Conservation (phyloP, 2,797 vertebrate genomes). For the Monodelphis domestica region DNA sequence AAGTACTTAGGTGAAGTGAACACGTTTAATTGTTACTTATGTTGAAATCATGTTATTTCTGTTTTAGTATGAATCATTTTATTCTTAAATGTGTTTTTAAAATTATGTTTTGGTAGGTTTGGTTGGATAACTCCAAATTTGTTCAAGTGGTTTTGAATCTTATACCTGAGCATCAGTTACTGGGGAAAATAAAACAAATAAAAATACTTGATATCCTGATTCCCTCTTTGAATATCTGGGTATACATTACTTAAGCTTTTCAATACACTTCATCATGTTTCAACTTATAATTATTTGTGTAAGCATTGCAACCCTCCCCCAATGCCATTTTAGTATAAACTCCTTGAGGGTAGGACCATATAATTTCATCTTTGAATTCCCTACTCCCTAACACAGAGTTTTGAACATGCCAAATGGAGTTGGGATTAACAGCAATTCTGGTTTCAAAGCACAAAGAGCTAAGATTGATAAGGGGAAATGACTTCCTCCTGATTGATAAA, state of each 20-base stretch:
- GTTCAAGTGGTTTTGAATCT: not conserved
- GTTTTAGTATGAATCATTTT: not conserved
- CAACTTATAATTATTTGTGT: not conserved
- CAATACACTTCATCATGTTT: not conserved
- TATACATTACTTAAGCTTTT: not conserved
- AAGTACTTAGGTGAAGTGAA: not conserved
- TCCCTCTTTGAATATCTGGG: not conserved
- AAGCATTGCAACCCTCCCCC: not conserved
- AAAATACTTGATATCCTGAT: not conserved
- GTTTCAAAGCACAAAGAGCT: not conserved
- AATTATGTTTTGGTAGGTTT: not conserved
- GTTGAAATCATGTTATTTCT: not conserved
- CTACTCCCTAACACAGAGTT: not conserved
- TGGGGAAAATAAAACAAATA: not conserved
- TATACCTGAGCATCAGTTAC: not conserved
- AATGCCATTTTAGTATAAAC: not conserved
- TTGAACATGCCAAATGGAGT: not conserved
- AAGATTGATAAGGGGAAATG: not conserved
- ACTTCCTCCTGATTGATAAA: not conserved
- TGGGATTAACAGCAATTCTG: not conserved
- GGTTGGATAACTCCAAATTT: not conserved
- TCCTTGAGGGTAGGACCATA: not conserved
- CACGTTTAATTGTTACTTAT: not conserved
- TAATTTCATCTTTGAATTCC: not conserved
- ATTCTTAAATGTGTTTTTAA: not conserved